Percentiles rank a stretch among this genome's conserved stretches.
Conservation (phyloP, 35 echinoderm and acorn worm genomes). For the Diadema setosum region DNA sequence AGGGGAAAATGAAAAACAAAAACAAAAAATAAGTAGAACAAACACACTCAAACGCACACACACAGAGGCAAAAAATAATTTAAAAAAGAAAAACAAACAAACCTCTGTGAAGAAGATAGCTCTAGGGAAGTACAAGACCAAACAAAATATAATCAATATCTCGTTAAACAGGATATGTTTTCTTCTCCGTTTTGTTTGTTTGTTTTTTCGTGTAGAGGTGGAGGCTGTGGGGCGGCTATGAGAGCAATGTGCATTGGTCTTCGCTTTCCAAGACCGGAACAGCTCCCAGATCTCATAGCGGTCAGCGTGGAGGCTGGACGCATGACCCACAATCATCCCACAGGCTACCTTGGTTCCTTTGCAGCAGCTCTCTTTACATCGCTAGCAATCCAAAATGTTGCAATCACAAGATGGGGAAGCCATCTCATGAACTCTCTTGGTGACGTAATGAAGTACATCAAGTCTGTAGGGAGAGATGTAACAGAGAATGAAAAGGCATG, state of each 20-base stretch:
- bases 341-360: constrained; percentile 78
- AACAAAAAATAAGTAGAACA: too few species aligned
- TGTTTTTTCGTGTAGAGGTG: constrained; percentile 51
- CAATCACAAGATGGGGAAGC: constrained; percentile 62
- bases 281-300: constrained; percentile 63
- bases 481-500: constrained; percentile 58
- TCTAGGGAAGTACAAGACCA: too few species aligned
- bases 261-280: constrained; percentile 57
- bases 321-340: constrained; percentile 92
- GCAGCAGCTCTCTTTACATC: constrained; percentile 85
- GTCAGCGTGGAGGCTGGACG: constrained; percentile 76
- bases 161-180: too few species aligned
- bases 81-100: too few species aligned
- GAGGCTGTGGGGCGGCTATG: constrained; percentile 93
- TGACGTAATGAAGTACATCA: constrained; percentile 65
- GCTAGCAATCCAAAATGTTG: constrained; percentile 57
- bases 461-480: constrained; percentile 70
- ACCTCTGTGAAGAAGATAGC: too few species aligned
- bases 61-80: too few species aligned
- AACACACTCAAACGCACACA: too few species aligned
- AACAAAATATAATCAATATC: too few species aligned
- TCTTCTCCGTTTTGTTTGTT: background rate
- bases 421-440: constrained; percentile 66
- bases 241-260: constrained; percentile 95
- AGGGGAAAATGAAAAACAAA: too few species aligned